These are phyloP conservation scores for Prosapia bicincta DNA, from an alignment of 2,888 invertebrate species.

Conservation along the genomic window DNA sequence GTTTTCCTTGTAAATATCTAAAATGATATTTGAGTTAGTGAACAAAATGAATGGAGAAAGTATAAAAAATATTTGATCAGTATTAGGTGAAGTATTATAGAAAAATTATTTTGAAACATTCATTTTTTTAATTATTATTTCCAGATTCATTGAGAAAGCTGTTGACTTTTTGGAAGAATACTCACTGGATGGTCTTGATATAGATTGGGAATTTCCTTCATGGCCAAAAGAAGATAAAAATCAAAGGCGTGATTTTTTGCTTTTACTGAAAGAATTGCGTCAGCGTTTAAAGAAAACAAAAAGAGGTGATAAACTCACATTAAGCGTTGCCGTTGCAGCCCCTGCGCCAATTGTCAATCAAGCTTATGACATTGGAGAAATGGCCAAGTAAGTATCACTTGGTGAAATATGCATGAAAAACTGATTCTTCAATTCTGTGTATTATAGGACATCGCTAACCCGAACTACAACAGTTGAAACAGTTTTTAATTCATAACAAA, in stretches of 20 bases:
- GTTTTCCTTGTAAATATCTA: too few species aligned
- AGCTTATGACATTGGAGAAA: slow-evolving; percentile 72
- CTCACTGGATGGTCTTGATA: slow-evolving; percentile 66
- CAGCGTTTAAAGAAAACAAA: slow-evolving; percentile 56
- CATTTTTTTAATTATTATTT: too few species aligned
- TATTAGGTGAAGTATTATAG: too few species aligned
- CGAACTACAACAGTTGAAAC: too few species aligned
- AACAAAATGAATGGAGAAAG: too few species aligned
- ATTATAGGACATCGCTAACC: too few species aligned
- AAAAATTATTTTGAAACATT: too few species aligned
- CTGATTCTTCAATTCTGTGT: too few species aligned
- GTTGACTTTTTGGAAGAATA: slow-evolving; percentile 52
- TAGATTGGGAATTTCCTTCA: slow-evolving; percentile 88
- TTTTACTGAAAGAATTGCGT: slow-evolving; percentile 68
- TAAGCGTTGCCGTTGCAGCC: slow-evolving; percentile 69
- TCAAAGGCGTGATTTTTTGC: slow-evolving; percentile 70
- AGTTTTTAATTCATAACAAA: too few species aligned
- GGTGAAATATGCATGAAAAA: background rate
- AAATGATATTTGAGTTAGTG: too few species aligned
- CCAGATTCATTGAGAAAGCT: slow-evolving; percentile 54
- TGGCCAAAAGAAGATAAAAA: slow-evolving; percentile 49
- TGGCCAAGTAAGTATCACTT: slow-evolving; percentile 72
- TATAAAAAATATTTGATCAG: too few species aligned
- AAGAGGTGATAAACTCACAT: slow-evolving; percentile 37
- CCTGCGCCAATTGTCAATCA: slow-evolving; percentile 68